Conservation (phyloP, 2,888 invertebrate genomes). For the Saturnia japonica region DNA sequence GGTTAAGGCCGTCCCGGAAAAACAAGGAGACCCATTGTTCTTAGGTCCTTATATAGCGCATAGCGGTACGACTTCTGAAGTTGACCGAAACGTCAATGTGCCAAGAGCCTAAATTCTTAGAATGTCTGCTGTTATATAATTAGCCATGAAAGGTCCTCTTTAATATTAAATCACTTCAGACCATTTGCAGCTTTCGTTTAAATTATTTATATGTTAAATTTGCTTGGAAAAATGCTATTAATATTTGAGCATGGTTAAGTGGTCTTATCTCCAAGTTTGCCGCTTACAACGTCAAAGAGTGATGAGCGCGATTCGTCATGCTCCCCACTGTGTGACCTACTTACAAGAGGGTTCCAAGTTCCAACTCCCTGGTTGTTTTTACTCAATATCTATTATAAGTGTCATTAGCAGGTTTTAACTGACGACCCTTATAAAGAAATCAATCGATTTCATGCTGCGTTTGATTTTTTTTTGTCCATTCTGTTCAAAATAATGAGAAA, state of each 20-base stretch:
- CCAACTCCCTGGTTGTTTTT: constrained; percentile 42
- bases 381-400: constrained; percentile 47
- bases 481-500: constrained; percentile 38
- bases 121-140: constrained; percentile 70
- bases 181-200: constrained; percentile 30
- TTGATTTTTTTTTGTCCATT: constrained; percentile 51
- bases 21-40: constrained; percentile 71
- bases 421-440: constrained; percentile 55
- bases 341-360: constrained; percentile 50
- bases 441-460: constrained; percentile 57
- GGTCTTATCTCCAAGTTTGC: constrained; percentile 60
- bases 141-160: constrained; percentile 56
- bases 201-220: constrained; percentile 21
- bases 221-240: constrained; percentile 28
- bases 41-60: constrained; percentile 70
- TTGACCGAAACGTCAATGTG: constrained; percentile 39
- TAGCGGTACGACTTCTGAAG: constrained; percentile 73
- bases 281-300: constrained; percentile 58
- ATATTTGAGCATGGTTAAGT: constrained; percentile 47
- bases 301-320: constrained; percentile 75
- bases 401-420: constrained; percentile 43
- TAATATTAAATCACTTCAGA: constrained; percentile 48
- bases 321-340: constrained; percentile 67
- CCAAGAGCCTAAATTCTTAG: constrained; percentile 69
- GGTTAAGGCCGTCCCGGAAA: constrained; percentile 63